Evolutionary conservation across 1,140 invertebrate species (phyloP), one percentile per base, ranked within the genome.

Genomic region (Mactra quadrangularis): DNA sequence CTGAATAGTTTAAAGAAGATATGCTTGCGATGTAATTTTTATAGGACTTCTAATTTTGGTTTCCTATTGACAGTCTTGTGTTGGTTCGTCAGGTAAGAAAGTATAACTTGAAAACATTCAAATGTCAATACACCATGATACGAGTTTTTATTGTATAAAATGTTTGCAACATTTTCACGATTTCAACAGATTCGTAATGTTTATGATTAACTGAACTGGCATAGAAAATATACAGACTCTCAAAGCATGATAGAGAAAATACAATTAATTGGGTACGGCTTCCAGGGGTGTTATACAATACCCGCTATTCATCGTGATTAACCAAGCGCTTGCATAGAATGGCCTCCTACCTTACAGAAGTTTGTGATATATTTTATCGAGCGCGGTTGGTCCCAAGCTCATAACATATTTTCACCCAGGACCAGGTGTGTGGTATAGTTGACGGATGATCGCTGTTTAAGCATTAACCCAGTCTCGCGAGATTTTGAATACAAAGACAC

Each of bases 181-280:
- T 57, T 52, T 45, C 60, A 31, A 60, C 60, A 47, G 45, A 66
- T 27, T 35, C 27, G 72, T 60, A 75, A 59, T 60, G 72, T 60
- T 75, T 75, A 57, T 75, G 72, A 75, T 75, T 75, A 75, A 57
- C 72, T 33, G 27, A 22, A 47, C 31, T 33, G 17, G 64, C 31
- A 41, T 68, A 68, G 31, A 75, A n/a, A 75, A 55, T 35, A 19
- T 75, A 75, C 72, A 75, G 72, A 33, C 22, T 19, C 50, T 0
- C 50, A 35, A 38, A 33, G 17, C 45, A 55, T 41, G n/a, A 29
- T 62, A 17, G 1, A 25, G 3, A 55, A 75, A 75, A 60, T 45
- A 75, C 72, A 75, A 75, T 75, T 75, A 75, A 60, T 75, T 75
- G 52, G 53, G 53, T 75, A 75, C 55, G 53, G 45, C 55, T 27